These are phyloP conservation scores for Blomia tropicalis DNA, from an alignment of 2,888 invertebrate genomes.

Conservation along the genomic window DNA sequence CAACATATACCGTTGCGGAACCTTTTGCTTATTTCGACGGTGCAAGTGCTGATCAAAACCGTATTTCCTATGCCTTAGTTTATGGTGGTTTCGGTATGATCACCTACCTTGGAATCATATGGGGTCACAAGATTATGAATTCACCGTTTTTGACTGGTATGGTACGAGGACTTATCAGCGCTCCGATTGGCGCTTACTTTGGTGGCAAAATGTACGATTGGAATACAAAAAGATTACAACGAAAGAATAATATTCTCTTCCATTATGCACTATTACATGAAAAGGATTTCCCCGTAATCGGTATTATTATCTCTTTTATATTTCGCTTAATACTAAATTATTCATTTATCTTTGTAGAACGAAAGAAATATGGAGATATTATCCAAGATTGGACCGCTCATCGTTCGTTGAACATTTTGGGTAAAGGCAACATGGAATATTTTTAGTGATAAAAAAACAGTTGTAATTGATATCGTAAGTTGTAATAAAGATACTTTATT, in stretches of 20 bases:
- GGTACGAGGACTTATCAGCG: not conserved
- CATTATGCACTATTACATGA: conserved; percentile 21
- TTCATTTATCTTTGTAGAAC: not conserved
- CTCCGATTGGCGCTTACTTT: not conserved
- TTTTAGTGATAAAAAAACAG: not conserved
- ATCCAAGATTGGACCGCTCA: not conserved
- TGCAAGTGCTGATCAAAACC: not conserved
- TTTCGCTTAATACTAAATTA: not conserved
- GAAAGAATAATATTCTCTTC: conserved; percentile 13
- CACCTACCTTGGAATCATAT: not conserved
- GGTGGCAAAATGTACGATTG: not conserved
- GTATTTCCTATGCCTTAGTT: not conserved
- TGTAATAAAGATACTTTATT: not conserved
- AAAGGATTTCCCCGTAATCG: conserved; percentile 22
- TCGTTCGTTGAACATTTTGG: conserved; percentile 1
- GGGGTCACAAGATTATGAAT: not conserved
- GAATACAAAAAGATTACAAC: not conserved
- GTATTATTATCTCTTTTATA: conserved; percentile 8
- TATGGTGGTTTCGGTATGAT: not conserved
- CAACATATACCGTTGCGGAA: conserved; percentile 18
- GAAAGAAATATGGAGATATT: conserved; percentile 3
- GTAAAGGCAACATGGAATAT: not conserved
- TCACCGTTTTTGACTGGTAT: not conserved
- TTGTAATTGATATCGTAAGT: not conserved
- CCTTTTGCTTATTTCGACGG: conserved; percentile 20